Evolutionary conservation across 2,113 vertebrate species (phyloP), one percentile per base, ranked within the genome.

Genomic region (Cairina moschata): DNA sequence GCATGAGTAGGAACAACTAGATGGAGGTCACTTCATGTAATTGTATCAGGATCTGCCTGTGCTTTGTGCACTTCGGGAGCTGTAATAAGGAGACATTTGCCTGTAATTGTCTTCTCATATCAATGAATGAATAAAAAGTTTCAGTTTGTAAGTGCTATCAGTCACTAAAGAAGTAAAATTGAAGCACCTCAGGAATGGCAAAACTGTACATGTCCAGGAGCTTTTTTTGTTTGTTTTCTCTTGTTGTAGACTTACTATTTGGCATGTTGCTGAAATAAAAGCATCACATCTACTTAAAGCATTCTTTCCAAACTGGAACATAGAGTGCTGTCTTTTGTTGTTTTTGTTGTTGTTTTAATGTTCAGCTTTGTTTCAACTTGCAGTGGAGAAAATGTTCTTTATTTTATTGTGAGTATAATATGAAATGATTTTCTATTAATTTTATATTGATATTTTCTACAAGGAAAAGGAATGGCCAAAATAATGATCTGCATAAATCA

Each of bases 201-300:
- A 50, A 90, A 56, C 13, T 42, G 6, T 60, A 42, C 23, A 5
- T n/a, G 17, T 22, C 34, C n/a, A 71, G 21, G 3, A 74, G 2
- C 3, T 3, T 82, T 77, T 63, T 46, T 46, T 20, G 15, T 48
- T 25, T 44, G 6, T 32, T 88, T 82, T 25, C 6, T 75, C 2
- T 63, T 54, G 14, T 46, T 0, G 0, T 34, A 94, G 36, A 42
- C 2, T 60, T 55, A 28, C 2, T 23, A 15, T 31, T 67, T 10
- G 17, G 3, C 3, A 55, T 50, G 23, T 86, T 44, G 25, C 29
- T 58, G 29, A 83, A 88, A 34, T 68, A 29, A 52, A 71, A 29
- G n/a, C n/a, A 71, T 52, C n/a, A 40, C 1, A 74, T 28, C 34
- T 71, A 71, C 36, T 63, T 81, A 55, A n/a, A 81, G 2, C 5